Conservation (phyloP, 2,113 vertebrate genomes). For the Microcebus ravelobensis region DNA sequence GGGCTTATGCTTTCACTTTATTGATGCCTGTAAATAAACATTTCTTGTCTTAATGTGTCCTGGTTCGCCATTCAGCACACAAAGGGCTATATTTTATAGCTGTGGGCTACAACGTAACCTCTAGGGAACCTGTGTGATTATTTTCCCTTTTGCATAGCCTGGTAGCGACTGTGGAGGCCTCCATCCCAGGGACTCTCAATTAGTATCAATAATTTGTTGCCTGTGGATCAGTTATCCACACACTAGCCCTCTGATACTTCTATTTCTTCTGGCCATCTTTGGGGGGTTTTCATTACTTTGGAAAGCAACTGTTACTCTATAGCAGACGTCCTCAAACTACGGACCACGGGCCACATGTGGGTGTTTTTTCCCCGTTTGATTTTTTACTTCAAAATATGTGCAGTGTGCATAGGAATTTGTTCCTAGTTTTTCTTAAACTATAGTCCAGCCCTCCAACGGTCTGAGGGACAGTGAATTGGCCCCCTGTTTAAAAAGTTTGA, state of each 20-base stretch:
- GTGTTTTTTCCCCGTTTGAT: too few species aligned
- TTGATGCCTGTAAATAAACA: slow-evolving; percentile 75
- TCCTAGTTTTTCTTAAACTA: too few species aligned
- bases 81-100: slow-evolving; percentile 59
- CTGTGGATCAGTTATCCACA: not conserved
- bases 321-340: not conserved
- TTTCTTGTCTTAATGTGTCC: slow-evolving; percentile 47
- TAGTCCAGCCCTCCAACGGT: too few species aligned
- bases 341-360: too few species aligned
- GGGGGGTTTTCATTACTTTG: not conserved
- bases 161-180: not conserved
- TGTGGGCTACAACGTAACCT: not conserved
- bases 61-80: slow-evolving; percentile 46
- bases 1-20: slow-evolving; percentile 81
- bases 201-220: not conserved
- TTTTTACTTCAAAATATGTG: too few species aligned
- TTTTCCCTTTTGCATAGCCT: not conserved
- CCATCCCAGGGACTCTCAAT: not conserved
- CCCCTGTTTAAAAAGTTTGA: too few species aligned
- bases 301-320: not conserved
- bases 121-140: not conserved
- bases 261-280: not conserved
- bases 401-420: too few species aligned
- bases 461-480: too few species aligned
- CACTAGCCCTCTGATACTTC: not conserved